Evolutionary conservation across 1,140 invertebrate genomes (phyloP).

Genomic region (Catajapyx aquilonaris): DNA sequence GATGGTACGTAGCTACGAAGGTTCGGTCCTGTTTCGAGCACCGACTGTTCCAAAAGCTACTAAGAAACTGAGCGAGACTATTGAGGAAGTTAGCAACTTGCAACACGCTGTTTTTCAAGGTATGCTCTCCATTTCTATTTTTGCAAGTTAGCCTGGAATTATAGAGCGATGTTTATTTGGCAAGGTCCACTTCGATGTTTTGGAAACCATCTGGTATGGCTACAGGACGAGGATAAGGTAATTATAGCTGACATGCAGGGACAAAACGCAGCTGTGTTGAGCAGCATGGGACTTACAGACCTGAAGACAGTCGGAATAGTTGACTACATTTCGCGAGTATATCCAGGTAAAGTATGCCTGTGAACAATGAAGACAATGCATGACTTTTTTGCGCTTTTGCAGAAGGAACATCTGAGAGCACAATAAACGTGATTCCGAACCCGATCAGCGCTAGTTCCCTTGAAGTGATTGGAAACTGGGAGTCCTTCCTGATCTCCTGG

Average conservation of each 20-base stretch:
- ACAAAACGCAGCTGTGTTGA: conserved; percentile 48
- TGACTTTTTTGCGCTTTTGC: conserved; percentile 3
- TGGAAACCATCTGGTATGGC: conserved; percentile 54
- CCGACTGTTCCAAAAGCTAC: too few relatives aligned
- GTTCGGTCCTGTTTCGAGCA: conserved; percentile 44
- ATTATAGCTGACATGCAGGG: conserved; percentile 56
- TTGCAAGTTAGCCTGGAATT: conserved; percentile 7
- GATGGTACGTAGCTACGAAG: conserved; percentile 50
- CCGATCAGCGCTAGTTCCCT: conserved; percentile 37
- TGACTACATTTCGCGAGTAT: conserved; percentile 39
- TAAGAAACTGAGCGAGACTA: too few relatives aligned
- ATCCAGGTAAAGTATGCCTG: conserved; percentile 24
- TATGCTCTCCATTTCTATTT: too few relatives aligned
- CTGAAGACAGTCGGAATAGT: conserved; percentile 47
- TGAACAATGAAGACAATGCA: too few relatives aligned
- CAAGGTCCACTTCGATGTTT: conserved; percentile 49
- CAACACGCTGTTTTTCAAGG: too few relatives aligned
- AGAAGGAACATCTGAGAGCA: conserved; percentile 17
- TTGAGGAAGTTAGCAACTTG: too few relatives aligned
- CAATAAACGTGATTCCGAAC: conserved; percentile 39
- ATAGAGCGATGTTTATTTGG: conserved; percentile 6
- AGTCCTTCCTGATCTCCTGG: conserved; percentile 64
- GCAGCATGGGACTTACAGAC: conserved; percentile 32
- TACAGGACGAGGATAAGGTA: conserved; percentile 48
- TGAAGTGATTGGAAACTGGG: conserved; percentile 40